A percentile compares a stretch with the other conserved stretches of the same genome.
These are phyloP conservation scores for Epizoanthus rinbou DNA, from an alignment of 92 coral and sea anemone species.

Conservation along the genomic window DNA sequence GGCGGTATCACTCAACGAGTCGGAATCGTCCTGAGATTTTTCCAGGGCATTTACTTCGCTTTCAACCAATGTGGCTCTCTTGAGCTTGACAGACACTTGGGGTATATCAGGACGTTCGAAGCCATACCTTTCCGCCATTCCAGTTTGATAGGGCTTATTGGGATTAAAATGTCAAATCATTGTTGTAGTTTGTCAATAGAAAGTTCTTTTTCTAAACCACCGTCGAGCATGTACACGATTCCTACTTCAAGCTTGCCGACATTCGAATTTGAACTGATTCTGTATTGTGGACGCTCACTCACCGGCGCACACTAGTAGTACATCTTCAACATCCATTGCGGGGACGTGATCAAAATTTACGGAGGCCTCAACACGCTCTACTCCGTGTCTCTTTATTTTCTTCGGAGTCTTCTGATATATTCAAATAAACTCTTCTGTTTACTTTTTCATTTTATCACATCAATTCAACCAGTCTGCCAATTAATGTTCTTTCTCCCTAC, in stretches of 20 bases:
- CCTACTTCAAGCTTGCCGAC: background rate
- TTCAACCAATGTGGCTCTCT: conserved; percentile 12
- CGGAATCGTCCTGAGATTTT: conserved; percentile 19
- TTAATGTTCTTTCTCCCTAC: background rate
- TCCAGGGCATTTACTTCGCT: background rate
- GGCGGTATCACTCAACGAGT: conserved; percentile 1
- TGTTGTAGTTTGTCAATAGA: background rate
- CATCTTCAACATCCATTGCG: too few relatives aligned
- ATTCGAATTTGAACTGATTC: background rate
- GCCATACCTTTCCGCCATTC: conserved; percentile 28
- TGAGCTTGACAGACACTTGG: background rate
- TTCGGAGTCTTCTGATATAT: background rate
- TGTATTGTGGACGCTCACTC: too few relatives aligned
- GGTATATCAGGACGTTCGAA: background rate
- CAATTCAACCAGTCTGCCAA: background rate
- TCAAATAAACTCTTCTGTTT: conserved; percentile 10
- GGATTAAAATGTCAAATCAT: background rate
- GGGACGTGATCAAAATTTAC: background rate
- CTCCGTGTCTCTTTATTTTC: background rate
- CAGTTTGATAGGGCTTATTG: background rate
- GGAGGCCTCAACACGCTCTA: background rate
- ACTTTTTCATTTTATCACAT: conserved; percentile 22
- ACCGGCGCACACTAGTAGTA: too few relatives aligned
- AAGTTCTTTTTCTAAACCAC: background rate
- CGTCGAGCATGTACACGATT: background rate